These are phyloP conservation scores for Perdita meconis DNA, from an alignment of 2,888 invertebrate species.

Conservation along the genomic window DNA sequence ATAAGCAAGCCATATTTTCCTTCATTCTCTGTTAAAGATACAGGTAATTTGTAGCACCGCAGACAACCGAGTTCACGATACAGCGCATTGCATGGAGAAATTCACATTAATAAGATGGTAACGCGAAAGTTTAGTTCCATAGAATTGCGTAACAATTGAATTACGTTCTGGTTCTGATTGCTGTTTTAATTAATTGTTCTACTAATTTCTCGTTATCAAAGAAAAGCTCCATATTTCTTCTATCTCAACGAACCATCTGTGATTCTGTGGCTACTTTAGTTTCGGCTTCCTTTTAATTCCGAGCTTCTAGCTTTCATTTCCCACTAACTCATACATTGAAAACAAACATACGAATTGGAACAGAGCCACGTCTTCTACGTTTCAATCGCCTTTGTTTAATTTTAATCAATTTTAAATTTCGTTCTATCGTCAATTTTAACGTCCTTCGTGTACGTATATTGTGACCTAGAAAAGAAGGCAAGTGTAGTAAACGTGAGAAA, in stretches of 20 bases:
- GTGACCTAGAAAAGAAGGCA: background rate
- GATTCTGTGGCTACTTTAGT: background rate
- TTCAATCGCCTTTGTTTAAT: constrained; percentile 21
- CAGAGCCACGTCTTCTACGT: background rate
- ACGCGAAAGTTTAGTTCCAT: background rate
- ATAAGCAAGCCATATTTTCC: background rate
- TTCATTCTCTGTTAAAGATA: background rate
- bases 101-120: background rate
- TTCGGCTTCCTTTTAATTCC: background rate
- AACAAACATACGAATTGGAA: constrained; percentile 1
- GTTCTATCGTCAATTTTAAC: background rate
- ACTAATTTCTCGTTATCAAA: too few relatives aligned
- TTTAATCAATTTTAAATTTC: background rate
- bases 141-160: background rate
- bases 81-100: background rate
- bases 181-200: background rate
- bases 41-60: background rate
- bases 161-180: background rate
- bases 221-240: too few relatives aligned
- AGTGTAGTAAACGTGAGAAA: background rate
- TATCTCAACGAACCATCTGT: too few relatives aligned
- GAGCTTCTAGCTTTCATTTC: too few relatives aligned
- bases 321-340: background rate
- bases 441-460: background rate
- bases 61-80: background rate